Percentiles rank a stretch among this genome's conserved stretches.
Evolutionary conservation across 1,140 invertebrate genomes (phyloP).

Genomic region (Onthophagus taurus): DNA sequence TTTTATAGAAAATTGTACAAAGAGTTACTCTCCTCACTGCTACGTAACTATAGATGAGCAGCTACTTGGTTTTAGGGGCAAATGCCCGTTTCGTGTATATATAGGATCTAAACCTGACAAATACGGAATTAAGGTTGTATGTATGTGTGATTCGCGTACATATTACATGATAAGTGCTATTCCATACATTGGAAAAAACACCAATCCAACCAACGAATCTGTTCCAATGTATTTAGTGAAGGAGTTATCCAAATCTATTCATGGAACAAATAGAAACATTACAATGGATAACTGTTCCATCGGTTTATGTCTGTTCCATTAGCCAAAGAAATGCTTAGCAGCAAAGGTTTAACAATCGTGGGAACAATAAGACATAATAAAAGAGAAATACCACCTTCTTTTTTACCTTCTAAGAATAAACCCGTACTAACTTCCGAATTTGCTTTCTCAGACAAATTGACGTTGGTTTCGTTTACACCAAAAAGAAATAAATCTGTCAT

Average conservation of each 20-base stretch:
- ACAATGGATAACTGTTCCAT: slow-evolving; percentile 14
- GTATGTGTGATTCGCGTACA: slow-evolving; percentile 6
- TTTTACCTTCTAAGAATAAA: neutral
- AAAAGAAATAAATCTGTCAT: slow-evolving; percentile 22
- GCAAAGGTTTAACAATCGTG: slow-evolving; percentile 28
- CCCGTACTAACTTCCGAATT: slow-evolving; percentile 22
- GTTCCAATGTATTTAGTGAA: slow-evolving; percentile 8
- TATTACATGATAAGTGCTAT: slow-evolving; percentile 9
- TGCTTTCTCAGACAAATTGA: slow-evolving; percentile 30
- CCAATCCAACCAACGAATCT: neutral
- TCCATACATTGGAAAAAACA: no score
- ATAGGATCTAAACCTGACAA: no score
- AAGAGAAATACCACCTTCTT: slow-evolving; percentile 26
- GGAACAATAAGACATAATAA: slow-evolving; percentile 31
- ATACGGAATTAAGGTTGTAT: slow-evolving; percentile 1
- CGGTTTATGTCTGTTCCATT: slow-evolving; percentile 13
- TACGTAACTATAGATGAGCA: no score
- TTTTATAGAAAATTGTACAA: no score
- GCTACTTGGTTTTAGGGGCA: no score
- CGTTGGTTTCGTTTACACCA: slow-evolving; percentile 33
- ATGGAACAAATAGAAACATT: slow-evolving; percentile 11
- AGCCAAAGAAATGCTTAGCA: slow-evolving; percentile 13
- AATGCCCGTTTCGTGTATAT: no score
- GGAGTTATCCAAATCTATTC: slow-evolving; percentile 4
- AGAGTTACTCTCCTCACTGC: no score